Percentiles rank a stretch among this genome's conserved stretches.
phyloP scores from a whole-genome alignment of 2,113 vertebrate genomes.

The Pampusana beccarii region DNA sequence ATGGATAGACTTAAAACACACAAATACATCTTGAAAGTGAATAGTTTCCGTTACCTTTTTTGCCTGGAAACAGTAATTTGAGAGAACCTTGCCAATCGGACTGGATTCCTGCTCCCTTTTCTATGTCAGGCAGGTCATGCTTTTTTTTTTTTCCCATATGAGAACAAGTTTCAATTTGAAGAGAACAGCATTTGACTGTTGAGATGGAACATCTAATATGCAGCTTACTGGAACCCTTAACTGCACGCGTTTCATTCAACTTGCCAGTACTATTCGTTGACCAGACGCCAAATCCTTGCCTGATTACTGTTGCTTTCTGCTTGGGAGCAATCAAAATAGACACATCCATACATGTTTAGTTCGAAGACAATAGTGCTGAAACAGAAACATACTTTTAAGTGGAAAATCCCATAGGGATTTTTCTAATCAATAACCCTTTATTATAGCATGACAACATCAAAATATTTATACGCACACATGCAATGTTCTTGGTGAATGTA shows the following conservation, averaged over 20 bases:
- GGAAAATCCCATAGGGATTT: conserved; percentile 30
- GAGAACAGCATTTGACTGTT: neutral
- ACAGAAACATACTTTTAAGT: conserved; percentile 27
- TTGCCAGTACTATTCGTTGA: neutral
- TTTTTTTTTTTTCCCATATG: neutral
- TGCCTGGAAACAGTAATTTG: neutral
- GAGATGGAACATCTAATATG: accelerated
- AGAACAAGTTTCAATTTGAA: neutral
- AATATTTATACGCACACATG: conserved; percentile 47
- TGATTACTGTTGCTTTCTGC: conserved; percentile 2
- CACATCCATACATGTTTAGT: neutral
- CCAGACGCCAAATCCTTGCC: neutral
- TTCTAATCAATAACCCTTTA: conserved; percentile 55
- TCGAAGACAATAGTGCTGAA: conserved; percentile 32
- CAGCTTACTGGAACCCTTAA: neutral
- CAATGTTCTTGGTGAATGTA: conserved; percentile 38
- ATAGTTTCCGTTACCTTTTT: neutral
- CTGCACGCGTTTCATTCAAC: neutral
- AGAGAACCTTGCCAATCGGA: neutral
- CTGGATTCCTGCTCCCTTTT: neutral
- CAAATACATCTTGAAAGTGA: neutral
- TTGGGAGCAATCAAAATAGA: conserved; percentile 12
- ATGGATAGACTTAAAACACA: neutral
- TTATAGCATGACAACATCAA: conserved; percentile 45
- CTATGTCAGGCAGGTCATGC: neutral